Percentiles rank a stretch among this genome's conserved stretches.
phyloP scores from a whole-genome alignment of 2,113 vertebrate species.

The Xyrauchen texanus region DNA sequence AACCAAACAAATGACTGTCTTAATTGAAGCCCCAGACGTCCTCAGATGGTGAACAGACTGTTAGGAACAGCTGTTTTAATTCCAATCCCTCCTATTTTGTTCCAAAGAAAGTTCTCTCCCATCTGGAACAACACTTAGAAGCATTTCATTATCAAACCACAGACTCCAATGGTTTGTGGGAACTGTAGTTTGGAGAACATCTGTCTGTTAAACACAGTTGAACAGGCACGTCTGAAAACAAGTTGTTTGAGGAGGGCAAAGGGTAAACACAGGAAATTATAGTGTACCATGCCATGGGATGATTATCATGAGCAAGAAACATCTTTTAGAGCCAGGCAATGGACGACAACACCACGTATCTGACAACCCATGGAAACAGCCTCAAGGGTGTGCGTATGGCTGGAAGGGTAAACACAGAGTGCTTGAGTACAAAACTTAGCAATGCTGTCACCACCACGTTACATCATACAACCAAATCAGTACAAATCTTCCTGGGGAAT shows the following conservation, averaged over 20 bases:
- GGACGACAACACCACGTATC: too few relatives aligned
- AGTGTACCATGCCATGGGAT: neutral
- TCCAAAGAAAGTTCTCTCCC: constrained; percentile 8
- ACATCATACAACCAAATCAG: neutral
- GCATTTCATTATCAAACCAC: constrained; percentile 29
- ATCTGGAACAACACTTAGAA: constrained; percentile 4
- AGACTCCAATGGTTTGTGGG: constrained; percentile 36
- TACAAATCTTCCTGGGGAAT: constrained; percentile 1
- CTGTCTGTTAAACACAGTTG: neutral
- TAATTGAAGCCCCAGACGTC: neutral
- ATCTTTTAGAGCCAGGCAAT: neutral
- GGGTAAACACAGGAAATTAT: neutral
- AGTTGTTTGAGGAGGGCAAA: neutral
- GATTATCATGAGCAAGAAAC: neutral
- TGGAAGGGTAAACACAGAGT: neutral
- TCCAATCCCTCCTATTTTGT: neutral
- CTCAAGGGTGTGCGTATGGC: too few relatives aligned
- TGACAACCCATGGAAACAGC: neutral
- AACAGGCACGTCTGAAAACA: neutral
- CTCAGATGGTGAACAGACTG: constrained; percentile 30
- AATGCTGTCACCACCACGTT: neutral
- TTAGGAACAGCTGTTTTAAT: constrained; percentile 43
- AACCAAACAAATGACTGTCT: neutral
- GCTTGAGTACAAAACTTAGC: neutral
- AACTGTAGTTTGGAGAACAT: constrained; percentile 31